Percentiles rank a stretch among this genome's conserved stretches.
These are phyloP conservation scores for Bicyclus anynana DNA, from an alignment of 1,140 invertebrate genomes.

Conservation along the genomic window DNA sequence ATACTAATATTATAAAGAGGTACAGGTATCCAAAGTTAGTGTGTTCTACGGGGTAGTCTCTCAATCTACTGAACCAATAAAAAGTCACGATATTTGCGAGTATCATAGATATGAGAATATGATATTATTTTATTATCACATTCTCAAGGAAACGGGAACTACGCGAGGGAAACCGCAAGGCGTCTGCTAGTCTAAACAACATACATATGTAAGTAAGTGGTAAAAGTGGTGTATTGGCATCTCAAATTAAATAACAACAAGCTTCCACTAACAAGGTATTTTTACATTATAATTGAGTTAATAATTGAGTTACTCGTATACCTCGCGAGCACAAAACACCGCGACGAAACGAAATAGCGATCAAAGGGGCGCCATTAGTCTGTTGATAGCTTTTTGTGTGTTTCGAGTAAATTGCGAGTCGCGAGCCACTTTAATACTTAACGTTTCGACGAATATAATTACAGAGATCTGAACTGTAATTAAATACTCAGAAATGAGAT, in stretches of 20 bases:
- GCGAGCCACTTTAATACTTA: background rate
- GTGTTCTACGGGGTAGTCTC: too few species aligned
- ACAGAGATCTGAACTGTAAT: background rate
- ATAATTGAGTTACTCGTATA: background rate
- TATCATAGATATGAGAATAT: too few species aligned
- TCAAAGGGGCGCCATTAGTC: background rate
- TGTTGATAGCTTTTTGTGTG: background rate
- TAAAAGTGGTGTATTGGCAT: too few species aligned
- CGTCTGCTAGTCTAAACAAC: too few species aligned
- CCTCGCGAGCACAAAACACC: background rate
- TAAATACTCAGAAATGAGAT: background rate
- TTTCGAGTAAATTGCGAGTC: background rate
- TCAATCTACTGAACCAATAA: too few species aligned
- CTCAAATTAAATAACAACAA: slow-evolving; percentile 1
- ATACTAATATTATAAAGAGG: too few species aligned
- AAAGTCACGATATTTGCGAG: too few species aligned
- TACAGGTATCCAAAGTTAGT: too few species aligned
- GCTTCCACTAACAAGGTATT: background rate
- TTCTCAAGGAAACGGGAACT: too few species aligned
- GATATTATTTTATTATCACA: too few species aligned
- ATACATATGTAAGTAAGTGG: too few species aligned
- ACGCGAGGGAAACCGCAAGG: too few species aligned
- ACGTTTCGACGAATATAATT: background rate
- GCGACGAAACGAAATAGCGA: background rate
- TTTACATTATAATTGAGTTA: background rate